Conservation (phyloP, 2,113 vertebrate genomes). For the Calyptomena viridis region DNA sequence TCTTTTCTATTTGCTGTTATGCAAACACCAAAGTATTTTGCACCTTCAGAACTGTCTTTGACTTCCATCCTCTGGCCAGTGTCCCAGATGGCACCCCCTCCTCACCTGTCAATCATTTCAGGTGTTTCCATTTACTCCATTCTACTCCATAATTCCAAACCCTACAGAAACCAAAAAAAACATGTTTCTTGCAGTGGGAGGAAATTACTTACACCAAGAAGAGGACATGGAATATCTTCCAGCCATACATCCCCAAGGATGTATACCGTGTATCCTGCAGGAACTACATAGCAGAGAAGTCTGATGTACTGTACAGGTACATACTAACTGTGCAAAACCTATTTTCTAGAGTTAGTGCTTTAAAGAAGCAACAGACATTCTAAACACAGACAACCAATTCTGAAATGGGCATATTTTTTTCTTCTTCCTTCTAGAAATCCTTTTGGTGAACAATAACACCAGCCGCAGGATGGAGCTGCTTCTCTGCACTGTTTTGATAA, state of each 20-base stretch:
- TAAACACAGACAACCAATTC: not conserved
- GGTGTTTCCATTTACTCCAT: not conserved
- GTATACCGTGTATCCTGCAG: not conserved
- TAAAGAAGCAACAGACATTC: not conserved
- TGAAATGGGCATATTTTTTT: not conserved
- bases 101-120: not conserved
- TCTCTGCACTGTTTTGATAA: not conserved
- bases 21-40: not conserved
- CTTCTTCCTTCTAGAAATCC: not conserved
- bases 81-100: fast-evolving
- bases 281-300: not conserved
- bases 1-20: not conserved
- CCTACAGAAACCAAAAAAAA: not conserved
- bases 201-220: not conserved
- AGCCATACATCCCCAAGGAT: not conserved
- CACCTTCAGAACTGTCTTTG: not conserved
- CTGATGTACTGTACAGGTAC: not conserved
- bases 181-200: not conserved
- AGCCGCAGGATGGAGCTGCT: not conserved
- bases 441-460: not conserved
- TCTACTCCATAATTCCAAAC: not conserved
- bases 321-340: not conserved
- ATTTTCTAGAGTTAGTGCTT: not conserved
- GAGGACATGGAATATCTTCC: not conserved
- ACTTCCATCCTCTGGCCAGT: not conserved